These are phyloP conservation scores for Ommatoiulus sabulosus DNA, from an alignment of 2,888 invertebrate species.

Conservation along the genomic window DNA sequence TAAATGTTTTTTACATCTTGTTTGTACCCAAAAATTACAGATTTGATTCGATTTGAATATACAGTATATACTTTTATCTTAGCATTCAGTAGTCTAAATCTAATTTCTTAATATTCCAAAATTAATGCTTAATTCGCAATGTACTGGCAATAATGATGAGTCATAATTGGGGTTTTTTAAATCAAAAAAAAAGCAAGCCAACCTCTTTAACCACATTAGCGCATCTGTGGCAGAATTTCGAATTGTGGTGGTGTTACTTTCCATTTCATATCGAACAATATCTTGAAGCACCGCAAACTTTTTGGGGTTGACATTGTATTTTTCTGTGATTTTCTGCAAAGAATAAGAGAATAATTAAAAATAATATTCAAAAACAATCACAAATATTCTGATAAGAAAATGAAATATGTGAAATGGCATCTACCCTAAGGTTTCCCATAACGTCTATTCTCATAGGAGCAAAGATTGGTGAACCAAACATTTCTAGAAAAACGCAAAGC, in stretches of 20 bases:
- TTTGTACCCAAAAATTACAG: no score
- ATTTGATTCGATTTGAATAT: no score
- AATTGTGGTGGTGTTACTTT: constrained; percentile 63
- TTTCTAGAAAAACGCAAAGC: constrained; percentile 34
- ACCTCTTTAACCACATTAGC: constrained; percentile 68
- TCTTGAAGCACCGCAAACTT: constrained; percentile 66
- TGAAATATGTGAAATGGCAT: no score
- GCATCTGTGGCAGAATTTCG: constrained; percentile 67
- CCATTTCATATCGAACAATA: constrained; percentile 65
- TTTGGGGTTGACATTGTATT: constrained; percentile 65
- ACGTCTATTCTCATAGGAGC: constrained; percentile 56
- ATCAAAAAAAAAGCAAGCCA: background rate
- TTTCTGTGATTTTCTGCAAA: constrained; percentile 67
- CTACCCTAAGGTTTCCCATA: constrained; percentile 55
- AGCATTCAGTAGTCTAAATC: background rate
- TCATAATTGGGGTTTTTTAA: background rate
- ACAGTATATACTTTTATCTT: background rate
- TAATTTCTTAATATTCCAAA: no score
- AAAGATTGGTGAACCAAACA: constrained; percentile 58
- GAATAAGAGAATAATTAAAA: no score
- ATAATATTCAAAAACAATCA: no score
- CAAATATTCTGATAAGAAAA: no score
- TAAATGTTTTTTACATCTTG: no score
- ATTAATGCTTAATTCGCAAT: no score
- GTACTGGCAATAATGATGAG: no score